Conservation (phyloP, 2,797 vertebrate genomes). For the Hypotaenidia okinawae region DNA sequence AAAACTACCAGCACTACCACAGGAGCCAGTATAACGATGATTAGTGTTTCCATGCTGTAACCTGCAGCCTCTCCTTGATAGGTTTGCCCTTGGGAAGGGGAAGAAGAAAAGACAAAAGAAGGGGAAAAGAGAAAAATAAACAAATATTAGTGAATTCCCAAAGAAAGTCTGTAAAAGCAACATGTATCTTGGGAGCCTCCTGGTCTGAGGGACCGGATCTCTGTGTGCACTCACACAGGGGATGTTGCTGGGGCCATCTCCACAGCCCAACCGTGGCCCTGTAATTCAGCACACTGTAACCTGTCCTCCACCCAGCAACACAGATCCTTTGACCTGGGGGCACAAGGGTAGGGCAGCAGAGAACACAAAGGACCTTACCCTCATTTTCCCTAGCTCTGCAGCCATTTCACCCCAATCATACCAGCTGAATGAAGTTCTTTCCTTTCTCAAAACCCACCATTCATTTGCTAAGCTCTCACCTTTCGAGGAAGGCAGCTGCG, state of each 20-base stretch:
- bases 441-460: accelerated
- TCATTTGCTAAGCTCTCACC: slow-evolving; percentile 65
- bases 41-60: slow-evolving; percentile 88
- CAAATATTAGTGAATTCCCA: neutral
- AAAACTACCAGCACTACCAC: slow-evolving; percentile 88
- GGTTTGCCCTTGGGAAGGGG: slow-evolving; percentile 69
- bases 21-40: slow-evolving; percentile 86
- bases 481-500: slow-evolving; percentile 85
- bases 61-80: slow-evolving; percentile 80
- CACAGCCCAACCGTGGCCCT: neutral
- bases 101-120: neutral
- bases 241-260: too few relatives aligned
- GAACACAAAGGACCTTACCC: neutral
- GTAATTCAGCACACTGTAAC: accelerated
- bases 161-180: neutral
- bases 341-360: accelerated
- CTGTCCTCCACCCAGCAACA: neutral
- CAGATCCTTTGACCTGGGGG: accelerated
- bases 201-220: neutral
- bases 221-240: accelerated
- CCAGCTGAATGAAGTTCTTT: accelerated
- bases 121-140: neutral
- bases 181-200: neutral
- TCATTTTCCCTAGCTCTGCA: too few relatives aligned
- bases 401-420: accelerated